These are phyloP conservation scores for Lepetodrilus schrolli DNA, from an alignment of 2,888 invertebrate genomes.

Conservation along the genomic window DNA sequence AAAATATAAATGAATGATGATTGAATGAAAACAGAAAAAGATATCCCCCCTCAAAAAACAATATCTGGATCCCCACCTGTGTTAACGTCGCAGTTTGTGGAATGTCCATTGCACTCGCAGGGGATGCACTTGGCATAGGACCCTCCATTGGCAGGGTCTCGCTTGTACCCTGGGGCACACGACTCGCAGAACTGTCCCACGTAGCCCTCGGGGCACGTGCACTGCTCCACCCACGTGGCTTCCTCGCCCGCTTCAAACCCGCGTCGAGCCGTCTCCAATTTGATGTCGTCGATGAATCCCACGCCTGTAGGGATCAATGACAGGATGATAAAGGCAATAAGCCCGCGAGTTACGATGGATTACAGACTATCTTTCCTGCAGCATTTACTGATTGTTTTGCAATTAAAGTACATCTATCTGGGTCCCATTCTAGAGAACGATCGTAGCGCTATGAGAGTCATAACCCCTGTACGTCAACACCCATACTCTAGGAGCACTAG, in stretches of 20 bases:
- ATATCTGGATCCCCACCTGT: too few species aligned
- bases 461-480: too few species aligned
- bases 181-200: conserved; percentile 98
- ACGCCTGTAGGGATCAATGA: conserved; percentile 80
- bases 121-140: conserved; percentile 95
- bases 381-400: too few species aligned
- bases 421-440: too few species aligned
- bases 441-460: too few species aligned
- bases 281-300: conserved; percentile 92
- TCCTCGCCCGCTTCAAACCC: conserved; percentile 79
- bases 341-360: background rate
- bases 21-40: too few species aligned
- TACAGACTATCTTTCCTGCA: too few species aligned
- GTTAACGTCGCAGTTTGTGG: conserved; percentile 89
- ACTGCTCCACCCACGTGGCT: conserved; percentile 95
- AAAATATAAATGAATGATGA: too few species aligned
- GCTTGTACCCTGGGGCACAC: conserved; percentile 94
- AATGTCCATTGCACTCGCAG: conserved; percentile 97
- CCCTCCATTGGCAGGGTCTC: conserved; percentile 92
- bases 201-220: conserved; percentile 82
- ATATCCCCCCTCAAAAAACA: too few species aligned
- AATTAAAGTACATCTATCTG: too few species aligned
- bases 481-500: too few species aligned
- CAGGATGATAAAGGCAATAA: background rate
- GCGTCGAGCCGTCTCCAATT: conserved; percentile 89